Evolutionary conservation across 2,888 invertebrate species (phyloP).

Genomic region (Acrobasis suavella): DNA sequence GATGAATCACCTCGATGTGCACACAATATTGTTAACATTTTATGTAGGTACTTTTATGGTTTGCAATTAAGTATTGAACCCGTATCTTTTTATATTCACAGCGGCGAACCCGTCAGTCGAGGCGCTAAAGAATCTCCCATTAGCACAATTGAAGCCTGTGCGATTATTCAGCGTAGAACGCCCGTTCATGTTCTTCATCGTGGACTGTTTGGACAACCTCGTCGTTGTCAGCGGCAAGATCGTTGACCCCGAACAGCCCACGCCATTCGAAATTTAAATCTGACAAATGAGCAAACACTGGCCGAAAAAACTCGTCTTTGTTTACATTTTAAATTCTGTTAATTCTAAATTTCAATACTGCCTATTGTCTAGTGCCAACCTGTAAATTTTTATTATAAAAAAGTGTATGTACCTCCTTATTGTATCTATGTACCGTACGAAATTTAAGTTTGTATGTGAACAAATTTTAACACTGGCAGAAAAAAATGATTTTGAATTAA

Average conservation of each 20-base stretch:
- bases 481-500: too few relatives aligned
- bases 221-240: constrained; percentile 84
- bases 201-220: constrained; percentile 81
- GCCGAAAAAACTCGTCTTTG: constrained; percentile 24
- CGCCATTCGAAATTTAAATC: constrained; percentile 52
- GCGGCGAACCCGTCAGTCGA: constrained; percentile 49
- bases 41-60: too few relatives aligned
- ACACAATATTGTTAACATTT: too few relatives aligned
- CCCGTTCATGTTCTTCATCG: constrained; percentile 85
- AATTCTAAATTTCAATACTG: constrained; percentile 16
- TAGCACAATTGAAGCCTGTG: constrained; percentile 46
- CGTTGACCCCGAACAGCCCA: constrained; percentile 69
- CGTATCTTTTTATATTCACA: constrained; percentile 33
- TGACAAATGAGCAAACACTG: constrained; percentile 12
- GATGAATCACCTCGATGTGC: too few relatives aligned
- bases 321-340: constrained; percentile 26
- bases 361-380: neutral
- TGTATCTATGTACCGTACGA: too few relatives aligned
- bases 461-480: too few relatives aligned
- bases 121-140: constrained; percentile 60
- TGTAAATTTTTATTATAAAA: too few relatives aligned
- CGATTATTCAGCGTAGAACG: constrained; percentile 79
- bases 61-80: too few relatives aligned
- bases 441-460: too few relatives aligned
- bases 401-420: too few relatives aligned